Conservation (phyloP, 1,140 invertebrate species). For the Capitella teleta region DNA sequence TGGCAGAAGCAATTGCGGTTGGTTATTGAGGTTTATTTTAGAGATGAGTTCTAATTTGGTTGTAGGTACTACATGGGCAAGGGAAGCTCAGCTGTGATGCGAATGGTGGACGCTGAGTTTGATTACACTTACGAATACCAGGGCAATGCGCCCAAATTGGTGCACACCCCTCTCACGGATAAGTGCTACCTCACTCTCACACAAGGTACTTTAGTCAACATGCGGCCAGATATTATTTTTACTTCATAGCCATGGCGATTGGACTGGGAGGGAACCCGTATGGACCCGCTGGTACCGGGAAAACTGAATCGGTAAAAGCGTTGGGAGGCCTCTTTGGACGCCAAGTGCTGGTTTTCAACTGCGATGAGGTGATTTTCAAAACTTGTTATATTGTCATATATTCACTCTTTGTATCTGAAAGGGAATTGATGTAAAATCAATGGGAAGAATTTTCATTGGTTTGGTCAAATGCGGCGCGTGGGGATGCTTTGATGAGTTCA, state of each 20-base stretch:
- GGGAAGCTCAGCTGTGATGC: slow-evolving; percentile 38
- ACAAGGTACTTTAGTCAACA: slow-evolving; percentile 48
- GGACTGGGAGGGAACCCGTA: slow-evolving; percentile 97
- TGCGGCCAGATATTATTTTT: background rate
- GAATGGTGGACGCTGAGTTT: slow-evolving; percentile 80
- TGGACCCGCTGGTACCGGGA: slow-evolving; percentile 95
- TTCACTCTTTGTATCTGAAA: slow-evolving; percentile 22
- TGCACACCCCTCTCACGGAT: slow-evolving; percentile 85
- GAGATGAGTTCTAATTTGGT: background rate
- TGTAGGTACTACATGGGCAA: slow-evolving; percentile 10
- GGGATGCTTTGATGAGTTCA: slow-evolving; percentile 99
- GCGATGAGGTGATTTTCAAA: slow-evolving; percentile 66
- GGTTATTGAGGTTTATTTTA: background rate
- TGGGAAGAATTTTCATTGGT: slow-evolving; percentile 84
- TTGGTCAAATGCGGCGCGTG: slow-evolving; percentile 89
- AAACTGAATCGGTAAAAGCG: slow-evolving; percentile 95
- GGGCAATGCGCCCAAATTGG: slow-evolving; percentile 79
- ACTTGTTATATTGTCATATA: background rate
- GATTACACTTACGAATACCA: slow-evolving; percentile 96
- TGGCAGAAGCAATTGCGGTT: slow-evolving; percentile 94
- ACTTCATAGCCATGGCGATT: slow-evolving; percentile 66
- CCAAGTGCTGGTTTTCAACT: slow-evolving; percentile 93
- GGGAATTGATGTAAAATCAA: slow-evolving; percentile 87
- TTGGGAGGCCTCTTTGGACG: slow-evolving; percentile 77
- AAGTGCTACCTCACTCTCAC: slow-evolving; percentile 91